Percentiles rank a stretch among this genome's conserved stretches.
phyloP scores from a whole-genome alignment of 2,797 vertebrate genomes.

The Clarias fuscus region DNA sequence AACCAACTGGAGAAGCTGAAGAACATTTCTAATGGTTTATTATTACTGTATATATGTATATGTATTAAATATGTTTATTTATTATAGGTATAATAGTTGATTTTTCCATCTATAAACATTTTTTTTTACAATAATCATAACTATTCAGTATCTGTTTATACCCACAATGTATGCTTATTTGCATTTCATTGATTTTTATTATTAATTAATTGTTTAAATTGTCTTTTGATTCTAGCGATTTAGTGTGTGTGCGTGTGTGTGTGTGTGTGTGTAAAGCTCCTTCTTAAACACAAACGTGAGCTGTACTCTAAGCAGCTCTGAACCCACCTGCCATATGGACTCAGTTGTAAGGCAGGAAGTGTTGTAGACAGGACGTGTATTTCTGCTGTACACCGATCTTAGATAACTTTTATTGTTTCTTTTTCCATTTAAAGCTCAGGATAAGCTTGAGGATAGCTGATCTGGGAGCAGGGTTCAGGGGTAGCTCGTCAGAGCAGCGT shows the following conservation, averaged over 20 bases:
- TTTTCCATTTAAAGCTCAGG: constrained; percentile 8
- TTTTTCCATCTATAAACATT: too few relatives aligned
- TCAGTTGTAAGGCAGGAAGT: constrained; percentile 27
- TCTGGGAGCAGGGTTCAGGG: constrained; percentile 17
- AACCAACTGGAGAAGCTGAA: not conserved
- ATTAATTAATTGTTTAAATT: not conserved
- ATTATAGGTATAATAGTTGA: too few relatives aligned
- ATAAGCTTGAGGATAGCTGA: constrained; percentile 10
- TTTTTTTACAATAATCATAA: not conserved
- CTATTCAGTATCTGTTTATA: not conserved
- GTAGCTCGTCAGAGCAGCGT: not conserved
- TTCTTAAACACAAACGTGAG: not conserved
- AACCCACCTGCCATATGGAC: not conserved
- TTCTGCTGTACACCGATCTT: not conserved
- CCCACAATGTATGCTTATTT: not conserved
- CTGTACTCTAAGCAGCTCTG: not conserved
- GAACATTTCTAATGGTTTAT: too few relatives aligned
- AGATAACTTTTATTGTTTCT: constrained; percentile 17
- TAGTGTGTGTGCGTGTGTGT: too few relatives aligned
- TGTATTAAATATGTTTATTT: too few relatives aligned
- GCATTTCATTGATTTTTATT: not conserved
- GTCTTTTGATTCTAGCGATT: not conserved
- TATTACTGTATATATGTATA: too few relatives aligned
- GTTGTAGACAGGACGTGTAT: constrained; percentile 19
- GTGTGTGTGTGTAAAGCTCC: not conserved